Evolutionary conservation across 2,888 invertebrate species (phyloP).

Genomic region (Caradrina kadenii): DNA sequence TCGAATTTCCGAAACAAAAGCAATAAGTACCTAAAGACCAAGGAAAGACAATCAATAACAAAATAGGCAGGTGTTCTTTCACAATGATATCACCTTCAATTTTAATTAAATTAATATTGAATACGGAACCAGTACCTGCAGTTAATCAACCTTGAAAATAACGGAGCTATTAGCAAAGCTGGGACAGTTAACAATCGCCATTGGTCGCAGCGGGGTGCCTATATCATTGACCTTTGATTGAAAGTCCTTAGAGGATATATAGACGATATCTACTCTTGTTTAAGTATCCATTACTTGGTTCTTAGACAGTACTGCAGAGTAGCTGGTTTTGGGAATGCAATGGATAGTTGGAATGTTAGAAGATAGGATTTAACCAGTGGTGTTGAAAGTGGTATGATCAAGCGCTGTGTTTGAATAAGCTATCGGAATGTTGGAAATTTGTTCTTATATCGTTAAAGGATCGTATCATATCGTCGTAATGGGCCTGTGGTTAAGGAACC

Average conservation of each 20-base stretch:
- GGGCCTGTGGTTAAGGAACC: no score
- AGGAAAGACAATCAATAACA: neutral
- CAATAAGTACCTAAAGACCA: neutral
- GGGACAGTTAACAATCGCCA: constrained; percentile 39
- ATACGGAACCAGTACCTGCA: constrained; percentile 23
- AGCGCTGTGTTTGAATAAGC: constrained; percentile 25
- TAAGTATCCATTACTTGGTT: neutral
- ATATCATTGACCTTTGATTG: constrained; percentile 37
- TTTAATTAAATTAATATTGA: constrained; percentile 45
- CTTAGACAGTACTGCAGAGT: neutral
- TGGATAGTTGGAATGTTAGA: constrained; percentile 13
- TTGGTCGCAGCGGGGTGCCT: constrained; percentile 49
- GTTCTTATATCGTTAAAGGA: neutral
- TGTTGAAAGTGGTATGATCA: constrained; percentile 37
- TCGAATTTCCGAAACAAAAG: neutral
- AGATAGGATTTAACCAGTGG: neutral
- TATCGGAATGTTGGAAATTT: constrained; percentile 25
- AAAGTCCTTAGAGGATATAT: constrained; percentile 8
- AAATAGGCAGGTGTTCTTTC: constrained; percentile 5
- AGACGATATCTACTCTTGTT: neutral
- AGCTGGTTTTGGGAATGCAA: neutral
- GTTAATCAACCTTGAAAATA: constrained; percentile 42
- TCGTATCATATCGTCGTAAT: no score
- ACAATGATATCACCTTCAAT: constrained; percentile 4
- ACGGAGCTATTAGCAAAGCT: constrained; percentile 32